Conservation (phyloP, 2,888 invertebrate genomes). For the Lepidonotus clava region DNA sequence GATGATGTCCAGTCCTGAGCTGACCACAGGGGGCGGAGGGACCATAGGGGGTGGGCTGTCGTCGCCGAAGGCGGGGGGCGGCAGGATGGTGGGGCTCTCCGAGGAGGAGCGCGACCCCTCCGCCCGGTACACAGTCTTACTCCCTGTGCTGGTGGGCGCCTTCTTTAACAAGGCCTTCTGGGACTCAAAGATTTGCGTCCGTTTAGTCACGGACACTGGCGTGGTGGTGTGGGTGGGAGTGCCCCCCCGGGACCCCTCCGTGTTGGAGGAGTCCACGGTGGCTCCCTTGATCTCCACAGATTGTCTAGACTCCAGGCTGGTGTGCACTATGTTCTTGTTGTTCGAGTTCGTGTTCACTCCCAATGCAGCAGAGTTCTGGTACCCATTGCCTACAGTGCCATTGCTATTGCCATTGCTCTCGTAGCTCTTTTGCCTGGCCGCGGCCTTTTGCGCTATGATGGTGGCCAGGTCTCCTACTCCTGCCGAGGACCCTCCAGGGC, state of each 20-base stretch:
- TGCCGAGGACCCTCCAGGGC: neutral
- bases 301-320: neutral
- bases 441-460: constrained; percentile 58
- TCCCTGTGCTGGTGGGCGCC: neutral
- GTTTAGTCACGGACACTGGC: constrained; percentile 20
- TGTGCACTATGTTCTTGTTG: constrained; percentile 4
- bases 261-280: constrained; percentile 51
- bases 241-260: neutral
- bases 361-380: neutral
- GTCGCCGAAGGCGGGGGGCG: constrained; percentile 45
- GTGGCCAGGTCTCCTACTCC: constrained; percentile 57
- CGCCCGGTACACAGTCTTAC: constrained; percentile 32
- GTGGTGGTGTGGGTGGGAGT: neutral
- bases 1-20: constrained; percentile 34
- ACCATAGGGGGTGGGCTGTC: constrained; percentile 51
- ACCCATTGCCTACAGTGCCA: constrained; percentile 45
- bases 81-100: constrained; percentile 31
- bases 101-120: neutral
- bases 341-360: constrained; percentile 44
- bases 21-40: constrained; percentile 48
- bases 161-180: constrained; percentile 26
- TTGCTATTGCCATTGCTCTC: constrained; percentile 48
- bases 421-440: constrained; percentile 51
- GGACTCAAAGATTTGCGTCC: constrained; percentile 55
- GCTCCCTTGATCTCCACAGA: constrained; percentile 47